A percentile compares a stretch with the other conserved stretches of the same genome.
phyloP scores from a whole-genome alignment of 2,113 vertebrate species.

The Esox niger region DNA sequence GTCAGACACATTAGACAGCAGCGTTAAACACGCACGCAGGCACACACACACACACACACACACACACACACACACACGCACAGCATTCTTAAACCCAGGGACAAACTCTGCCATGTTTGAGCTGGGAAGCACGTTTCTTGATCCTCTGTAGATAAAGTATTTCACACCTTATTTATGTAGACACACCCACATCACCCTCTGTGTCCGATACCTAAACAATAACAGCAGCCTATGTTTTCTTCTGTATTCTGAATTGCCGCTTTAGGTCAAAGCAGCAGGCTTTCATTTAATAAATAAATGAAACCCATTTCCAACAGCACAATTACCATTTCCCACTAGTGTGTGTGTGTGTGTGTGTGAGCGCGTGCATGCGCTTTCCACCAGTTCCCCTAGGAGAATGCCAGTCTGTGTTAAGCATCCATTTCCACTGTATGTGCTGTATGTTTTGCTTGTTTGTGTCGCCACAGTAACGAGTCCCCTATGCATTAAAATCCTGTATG shows the following conservation, averaged over 20 bases:
- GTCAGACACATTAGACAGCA: background rate
- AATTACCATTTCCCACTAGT: slow-evolving; percentile 82
- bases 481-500: slow-evolving; percentile 19
- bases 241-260: slow-evolving; percentile 49
- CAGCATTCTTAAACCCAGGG: background rate
- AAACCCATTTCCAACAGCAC: slow-evolving; percentile 80
- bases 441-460: slow-evolving; percentile 79
- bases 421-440: slow-evolving; percentile 74
- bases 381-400: slow-evolving; percentile 73
- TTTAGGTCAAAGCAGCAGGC: slow-evolving; percentile 84
- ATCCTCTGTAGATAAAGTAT: background rate
- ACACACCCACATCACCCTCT: slow-evolving; percentile 11
- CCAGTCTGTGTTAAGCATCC: slow-evolving; percentile 75
- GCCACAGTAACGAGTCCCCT: slow-evolving; percentile 16
- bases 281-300: slow-evolving; percentile 90
- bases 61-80: no score
- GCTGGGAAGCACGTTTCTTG: background rate
- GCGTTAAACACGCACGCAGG: slow-evolving; percentile 1
- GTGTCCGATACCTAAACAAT: slow-evolving; percentile 49
- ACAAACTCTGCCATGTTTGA: no score
- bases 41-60: no score
- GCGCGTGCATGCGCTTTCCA: slow-evolving; percentile 50
- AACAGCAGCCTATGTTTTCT: slow-evolving; percentile 61
- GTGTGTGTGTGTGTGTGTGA: slow-evolving; percentile 56
- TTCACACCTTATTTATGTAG: background rate